Conservation (phyloP, 2,888 invertebrate genomes). For the Mythimna vitellina region DNA sequence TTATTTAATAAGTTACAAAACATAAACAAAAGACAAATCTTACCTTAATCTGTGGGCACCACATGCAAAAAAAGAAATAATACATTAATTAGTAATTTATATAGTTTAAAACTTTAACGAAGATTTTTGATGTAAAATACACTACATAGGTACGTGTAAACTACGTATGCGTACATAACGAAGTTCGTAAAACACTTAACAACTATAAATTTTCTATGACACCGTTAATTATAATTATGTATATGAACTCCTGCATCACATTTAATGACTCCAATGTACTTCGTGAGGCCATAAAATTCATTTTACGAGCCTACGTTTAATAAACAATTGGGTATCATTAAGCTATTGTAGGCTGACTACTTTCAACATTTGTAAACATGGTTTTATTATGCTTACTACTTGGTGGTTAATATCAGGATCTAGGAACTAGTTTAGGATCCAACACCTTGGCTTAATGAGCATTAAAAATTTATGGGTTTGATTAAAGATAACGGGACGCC, state of each 20-base stretch:
- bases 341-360: slow-evolving; percentile 33
- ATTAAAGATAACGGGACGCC: background rate
- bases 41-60: slow-evolving; percentile 53
- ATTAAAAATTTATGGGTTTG: background rate
- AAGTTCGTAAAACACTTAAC: slow-evolving; percentile 40
- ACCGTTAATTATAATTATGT: slow-evolving; percentile 20
- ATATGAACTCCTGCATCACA: slow-evolving; percentile 46
- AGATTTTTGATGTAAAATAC: background rate
- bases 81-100: background rate
- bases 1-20: background rate
- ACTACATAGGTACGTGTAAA: background rate
- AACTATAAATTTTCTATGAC: slow-evolving; percentile 27
- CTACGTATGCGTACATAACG: background rate
- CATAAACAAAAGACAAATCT: background rate
- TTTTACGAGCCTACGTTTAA: slow-evolving; percentile 61
- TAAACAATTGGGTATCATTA: slow-evolving; percentile 57
- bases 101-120: no score
- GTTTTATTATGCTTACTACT: slow-evolving; percentile 28
- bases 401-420: background rate
- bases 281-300: slow-evolving; percentile 52
- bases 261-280: slow-evolving; percentile 50
- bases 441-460: background rate
- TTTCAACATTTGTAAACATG: slow-evolving; percentile 45
- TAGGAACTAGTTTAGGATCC: background rate
- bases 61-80: slow-evolving; percentile 46